Evolutionary conservation across 2,797 vertebrate species (phyloP), one percentile per base, ranked within the genome.

Genomic region (Otolemur crassicaudatus): DNA sequence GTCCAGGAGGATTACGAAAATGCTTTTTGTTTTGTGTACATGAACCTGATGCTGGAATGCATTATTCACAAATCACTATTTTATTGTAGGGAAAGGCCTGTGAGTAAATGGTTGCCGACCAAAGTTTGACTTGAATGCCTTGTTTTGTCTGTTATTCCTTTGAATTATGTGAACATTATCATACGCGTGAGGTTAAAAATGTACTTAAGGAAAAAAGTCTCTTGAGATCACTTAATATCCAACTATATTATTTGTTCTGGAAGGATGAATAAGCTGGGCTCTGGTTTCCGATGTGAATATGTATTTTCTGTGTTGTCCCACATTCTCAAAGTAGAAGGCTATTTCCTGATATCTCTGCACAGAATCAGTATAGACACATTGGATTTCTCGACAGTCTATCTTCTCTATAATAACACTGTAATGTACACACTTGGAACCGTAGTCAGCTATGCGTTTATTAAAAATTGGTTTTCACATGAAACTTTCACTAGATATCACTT

Each of bases 161-260:
- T 98, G 94, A 94, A 72, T 94, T 94, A 96, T 94, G 85, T 76
- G 94, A 87, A 87, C 9, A 31, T 89, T 91, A 87, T 56, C 34
- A 75, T 73, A 77, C 85, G 84, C n/a, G 34, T 43, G 63, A 95
- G 80, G 67, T 86, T 95, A 96, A 94, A 97, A 84, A 94, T 87
- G 77, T 92, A 94, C 87, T 97, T 94, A 94, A 87, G 95, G 96
- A 94, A 90, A 85, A 94, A 92, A 97, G 58, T 27, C 69, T 91
- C 76, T 0, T 0, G 73, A 81, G 75, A 89, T 14, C 23, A 1
- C 37, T 67, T 73, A 37, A 70, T 34, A 81, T 85, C 11, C 27
- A 75, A 46, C 34, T 80, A 4, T 3, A 75, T 88, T 79, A 43
- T 69, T 37, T 96, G 60, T 77, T 92, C 77, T 82, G 60, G 0